These are phyloP conservation scores for Drosophila meridionalis DNA, from an alignment of 2,888 invertebrate genomes.

Conservation along the genomic window DNA sequence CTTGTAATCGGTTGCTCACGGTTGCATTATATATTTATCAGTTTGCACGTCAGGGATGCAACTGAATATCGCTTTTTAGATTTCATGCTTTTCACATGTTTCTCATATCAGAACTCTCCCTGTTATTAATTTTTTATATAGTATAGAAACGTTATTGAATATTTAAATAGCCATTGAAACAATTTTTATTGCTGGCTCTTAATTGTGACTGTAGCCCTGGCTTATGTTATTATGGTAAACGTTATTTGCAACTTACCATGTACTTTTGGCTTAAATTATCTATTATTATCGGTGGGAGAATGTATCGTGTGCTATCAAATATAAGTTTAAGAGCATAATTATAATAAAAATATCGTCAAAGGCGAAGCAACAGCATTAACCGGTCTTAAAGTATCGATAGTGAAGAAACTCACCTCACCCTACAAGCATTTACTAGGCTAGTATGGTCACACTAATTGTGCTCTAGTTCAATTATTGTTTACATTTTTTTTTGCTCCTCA, in stretches of 20 bases:
- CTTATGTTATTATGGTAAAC: background rate
- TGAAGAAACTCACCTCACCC: conserved; percentile 10
- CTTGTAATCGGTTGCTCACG: conserved; percentile 44
- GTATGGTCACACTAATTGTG: conserved; percentile 16
- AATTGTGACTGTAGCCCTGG: conserved; percentile 21
- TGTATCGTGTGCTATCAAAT: background rate
- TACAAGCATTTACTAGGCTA: background rate
- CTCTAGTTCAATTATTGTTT: conserved; percentile 35
- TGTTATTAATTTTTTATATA: background rate
- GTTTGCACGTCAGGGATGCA: conserved; percentile 8
- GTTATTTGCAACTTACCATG: conserved; percentile 13
- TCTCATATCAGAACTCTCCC: background rate
- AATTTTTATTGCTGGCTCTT: background rate
- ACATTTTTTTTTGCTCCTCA: conserved; percentile 26
- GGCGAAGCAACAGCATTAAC: background rate
- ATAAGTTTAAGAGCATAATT: background rate
- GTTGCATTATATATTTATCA: conserved; percentile 38
- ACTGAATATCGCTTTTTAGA: background rate
- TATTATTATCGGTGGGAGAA: background rate
- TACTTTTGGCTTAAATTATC: background rate
- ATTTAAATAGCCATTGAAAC: background rate
- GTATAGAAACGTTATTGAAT: background rate
- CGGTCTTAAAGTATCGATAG: conserved; percentile 25
- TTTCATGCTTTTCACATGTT: too few species aligned
- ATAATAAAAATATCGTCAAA: background rate